phyloP scores from a whole-genome alignment of 2,888 invertebrate species.

The Doris montereyensis region DNA sequence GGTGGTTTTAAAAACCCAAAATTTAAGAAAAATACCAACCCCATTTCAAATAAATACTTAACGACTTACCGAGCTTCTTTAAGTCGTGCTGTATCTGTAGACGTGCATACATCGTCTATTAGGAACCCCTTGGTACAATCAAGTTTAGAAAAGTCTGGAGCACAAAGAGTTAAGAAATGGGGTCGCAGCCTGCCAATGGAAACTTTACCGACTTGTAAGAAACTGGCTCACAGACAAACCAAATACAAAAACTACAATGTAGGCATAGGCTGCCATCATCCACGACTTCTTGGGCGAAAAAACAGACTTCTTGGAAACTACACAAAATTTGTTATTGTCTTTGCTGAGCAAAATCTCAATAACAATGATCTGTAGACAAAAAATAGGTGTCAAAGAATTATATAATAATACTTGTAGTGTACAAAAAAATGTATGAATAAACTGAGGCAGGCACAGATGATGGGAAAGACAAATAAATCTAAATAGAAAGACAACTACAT shows the following conservation, averaged over 20 bases:
- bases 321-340: no score
- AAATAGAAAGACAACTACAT: no score
- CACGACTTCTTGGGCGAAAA: no score
- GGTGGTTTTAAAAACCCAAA: no score
- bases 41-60: no score
- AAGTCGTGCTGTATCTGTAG: constrained; percentile 46
- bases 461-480: no score
- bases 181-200: constrained; percentile 93
- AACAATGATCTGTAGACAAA: constrained; percentile 41
- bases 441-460: no score
- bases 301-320: no score
- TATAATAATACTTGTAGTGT: no score
- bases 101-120: constrained; percentile 55
- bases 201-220: constrained; percentile 91
- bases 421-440: no score
- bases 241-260: constrained; percentile 80
- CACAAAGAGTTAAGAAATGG: constrained; percentile 92
- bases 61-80: constrained; percentile 65
- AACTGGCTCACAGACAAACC: constrained; percentile 89
- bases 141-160: constrained; percentile 75
- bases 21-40: no score
- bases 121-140: constrained; percentile 54
- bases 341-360: constrained; percentile 38
- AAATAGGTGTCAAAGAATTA: no score
- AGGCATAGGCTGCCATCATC: constrained; percentile 25